Evolutionary conservation across 2,113 vertebrate species (phyloP).

Genomic region (Brachionichthys hirsutus): DNA sequence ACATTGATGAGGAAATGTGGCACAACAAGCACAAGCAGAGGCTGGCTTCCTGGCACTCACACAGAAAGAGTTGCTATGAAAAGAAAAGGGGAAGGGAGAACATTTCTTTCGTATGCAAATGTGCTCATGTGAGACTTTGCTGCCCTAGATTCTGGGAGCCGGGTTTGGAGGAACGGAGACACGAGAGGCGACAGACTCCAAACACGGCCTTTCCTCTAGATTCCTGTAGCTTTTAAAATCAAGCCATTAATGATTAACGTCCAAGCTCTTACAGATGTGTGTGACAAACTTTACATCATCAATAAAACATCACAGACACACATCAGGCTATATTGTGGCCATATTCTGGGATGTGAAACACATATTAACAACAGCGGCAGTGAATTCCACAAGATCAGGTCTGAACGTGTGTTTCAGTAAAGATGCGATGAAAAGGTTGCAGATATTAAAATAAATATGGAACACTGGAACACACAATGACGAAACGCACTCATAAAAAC

Average conservation of each 20-base stretch:
- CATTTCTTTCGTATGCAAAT: constrained; percentile 77
- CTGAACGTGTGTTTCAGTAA: background rate
- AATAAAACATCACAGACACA: constrained; percentile 74
- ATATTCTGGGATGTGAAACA: constrained; percentile 21
- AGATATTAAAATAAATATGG: background rate
- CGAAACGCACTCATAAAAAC: background rate
- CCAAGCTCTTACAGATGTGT: constrained; percentile 51
- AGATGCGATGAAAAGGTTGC: background rate
- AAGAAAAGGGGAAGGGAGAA: constrained; percentile 39
- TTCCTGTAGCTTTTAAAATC: constrained; percentile 54
- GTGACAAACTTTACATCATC: constrained; percentile 76
- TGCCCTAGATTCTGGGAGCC: constrained; percentile 74
- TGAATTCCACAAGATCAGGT: constrained; percentile 4
- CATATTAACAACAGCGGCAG: constrained; percentile 13
- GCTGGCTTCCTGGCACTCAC: constrained; percentile 67
- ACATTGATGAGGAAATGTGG: constrained; percentile 76
- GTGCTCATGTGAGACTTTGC: constrained; percentile 70
- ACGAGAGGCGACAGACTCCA: constrained; percentile 10
- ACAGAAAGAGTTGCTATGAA: constrained; percentile 67
- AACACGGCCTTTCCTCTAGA: constrained; percentile 26
- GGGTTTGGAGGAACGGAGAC: constrained; percentile 60
- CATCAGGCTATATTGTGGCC: constrained; percentile 32
- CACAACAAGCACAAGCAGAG: constrained; percentile 75
- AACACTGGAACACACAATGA: constrained; percentile 1
- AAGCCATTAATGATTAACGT: constrained; percentile 70